Percentiles rank a stretch among this genome's conserved stretches.
Conservation (phyloP, 2,113 vertebrate genomes). For the Salvelinus namaycush region DNA sequence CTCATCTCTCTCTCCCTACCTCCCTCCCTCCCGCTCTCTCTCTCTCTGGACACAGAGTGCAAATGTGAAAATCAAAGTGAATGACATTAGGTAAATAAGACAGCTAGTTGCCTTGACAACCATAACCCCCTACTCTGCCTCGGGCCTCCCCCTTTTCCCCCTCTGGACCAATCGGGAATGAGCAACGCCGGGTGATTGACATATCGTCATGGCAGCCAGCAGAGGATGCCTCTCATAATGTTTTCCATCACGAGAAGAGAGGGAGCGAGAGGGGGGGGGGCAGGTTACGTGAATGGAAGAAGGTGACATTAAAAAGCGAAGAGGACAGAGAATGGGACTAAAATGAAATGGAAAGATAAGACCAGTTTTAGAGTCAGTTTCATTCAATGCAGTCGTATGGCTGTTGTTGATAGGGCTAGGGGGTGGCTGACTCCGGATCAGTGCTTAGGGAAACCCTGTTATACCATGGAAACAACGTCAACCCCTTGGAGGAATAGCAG, state of each 20-base stretch:
- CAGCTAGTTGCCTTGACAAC: constrained; percentile 48
- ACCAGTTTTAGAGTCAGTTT: not conserved
- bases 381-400: not conserved
- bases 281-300: not conserved
- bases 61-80: constrained; percentile 53
- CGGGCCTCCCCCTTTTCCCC: constrained; percentile 39
- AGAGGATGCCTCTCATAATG: constrained; percentile 20
- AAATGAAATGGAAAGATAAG: too few species aligned
- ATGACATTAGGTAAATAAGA: constrained; percentile 56
- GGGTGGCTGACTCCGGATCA: not conserved
- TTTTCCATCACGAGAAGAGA: constrained; percentile 18
- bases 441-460: too few species aligned
- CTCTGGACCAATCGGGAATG: constrained; percentile 52
- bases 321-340: not conserved
- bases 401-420: not conserved
- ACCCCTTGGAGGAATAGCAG: too few species aligned
- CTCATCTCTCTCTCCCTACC: not conserved
- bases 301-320: not conserved
- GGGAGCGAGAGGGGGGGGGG: constrained; percentile 1
- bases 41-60: not conserved
- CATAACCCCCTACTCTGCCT: constrained; percentile 13
- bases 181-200: constrained; percentile 49
- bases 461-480: too few species aligned
- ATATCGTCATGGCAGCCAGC: constrained; percentile 32
- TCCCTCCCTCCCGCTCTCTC: too few species aligned